Evolutionary conservation across 2,113 vertebrate species (phyloP).

Genomic region (Sylvia atricapilla): DNA sequence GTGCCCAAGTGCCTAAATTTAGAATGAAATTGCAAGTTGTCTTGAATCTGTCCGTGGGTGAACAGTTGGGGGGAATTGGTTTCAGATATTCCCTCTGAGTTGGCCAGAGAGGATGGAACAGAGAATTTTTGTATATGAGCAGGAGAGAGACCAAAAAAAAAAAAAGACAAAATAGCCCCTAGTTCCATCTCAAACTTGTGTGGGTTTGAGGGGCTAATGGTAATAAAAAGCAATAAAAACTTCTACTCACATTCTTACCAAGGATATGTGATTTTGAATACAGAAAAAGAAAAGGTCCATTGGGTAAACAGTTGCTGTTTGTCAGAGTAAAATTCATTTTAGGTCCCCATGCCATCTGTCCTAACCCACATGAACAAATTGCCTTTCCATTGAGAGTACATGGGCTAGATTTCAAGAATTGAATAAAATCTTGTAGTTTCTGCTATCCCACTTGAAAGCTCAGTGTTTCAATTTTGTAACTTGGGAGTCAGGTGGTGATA

Average conservation of each 20-base stretch:
- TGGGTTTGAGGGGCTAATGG: not conserved
- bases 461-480: not conserved
- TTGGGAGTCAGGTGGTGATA: not conserved
- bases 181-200: not conserved
- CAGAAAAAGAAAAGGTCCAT: not conserved
- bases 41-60: not conserved
- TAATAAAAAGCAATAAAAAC: not conserved
- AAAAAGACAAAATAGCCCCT: not conserved
- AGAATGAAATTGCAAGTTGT: not conserved
- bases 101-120: not conserved
- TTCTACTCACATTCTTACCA: not conserved
- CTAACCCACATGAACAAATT: slow-evolving; percentile 28
- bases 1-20: not conserved
- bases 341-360: not conserved
- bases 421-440: not conserved
- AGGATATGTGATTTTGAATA: not conserved
- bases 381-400: not conserved
- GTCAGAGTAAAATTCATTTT: slow-evolving; percentile 9
- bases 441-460: not conserved
- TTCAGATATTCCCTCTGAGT: not conserved
- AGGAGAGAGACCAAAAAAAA: not conserved
- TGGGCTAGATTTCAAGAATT: not conserved
- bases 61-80: not conserved
- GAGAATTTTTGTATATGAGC: not conserved
- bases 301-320: not conserved